These are phyloP conservation scores for Ochotona princeps DNA, from an alignment of 2,113 vertebrate genomes.

Conservation along the genomic window DNA sequence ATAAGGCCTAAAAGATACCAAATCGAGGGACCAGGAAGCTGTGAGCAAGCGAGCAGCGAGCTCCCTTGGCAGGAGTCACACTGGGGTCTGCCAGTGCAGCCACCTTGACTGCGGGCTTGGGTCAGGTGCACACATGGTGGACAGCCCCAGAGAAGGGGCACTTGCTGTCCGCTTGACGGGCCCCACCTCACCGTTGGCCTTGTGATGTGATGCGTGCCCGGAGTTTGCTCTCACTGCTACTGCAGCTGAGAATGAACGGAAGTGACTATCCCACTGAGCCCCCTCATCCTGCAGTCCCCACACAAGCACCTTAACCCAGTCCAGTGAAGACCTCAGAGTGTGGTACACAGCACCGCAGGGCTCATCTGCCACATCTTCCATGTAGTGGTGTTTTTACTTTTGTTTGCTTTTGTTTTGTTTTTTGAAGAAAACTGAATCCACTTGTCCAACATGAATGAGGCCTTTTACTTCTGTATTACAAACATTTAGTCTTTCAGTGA, in stretches of 20 bases:
- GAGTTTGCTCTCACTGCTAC: conserved; percentile 36
- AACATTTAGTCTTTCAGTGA: conserved; percentile 80
- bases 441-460: conserved; percentile 71
- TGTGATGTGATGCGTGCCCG: neutral
- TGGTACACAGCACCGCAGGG: conserved; percentile 35
- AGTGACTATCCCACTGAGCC: conserved; percentile 29
- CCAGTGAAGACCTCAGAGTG: conserved; percentile 41
- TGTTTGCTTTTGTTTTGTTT: neutral
- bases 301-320: conserved; percentile 62
- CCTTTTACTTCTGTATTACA: conserved; percentile 83
- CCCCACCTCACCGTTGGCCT: neutral
- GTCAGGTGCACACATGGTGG: neutral
- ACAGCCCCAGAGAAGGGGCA: neutral
- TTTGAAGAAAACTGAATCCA: conserved; percentile 63
- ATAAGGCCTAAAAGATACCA: neutral
- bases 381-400: neutral
- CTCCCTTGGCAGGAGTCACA: no score
- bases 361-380: conserved; percentile 67
- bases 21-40: neutral
- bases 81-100: no score
- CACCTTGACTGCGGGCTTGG: neutral
- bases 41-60: neutral
- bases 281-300: neutral
- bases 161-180: neutral
- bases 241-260: neutral